Percentiles rank a stretch among this genome's conserved stretches.
Evolutionary conservation across 2,888 invertebrate species (phyloP).

Genomic region (Euspilapteryx auroguttella): DNA sequence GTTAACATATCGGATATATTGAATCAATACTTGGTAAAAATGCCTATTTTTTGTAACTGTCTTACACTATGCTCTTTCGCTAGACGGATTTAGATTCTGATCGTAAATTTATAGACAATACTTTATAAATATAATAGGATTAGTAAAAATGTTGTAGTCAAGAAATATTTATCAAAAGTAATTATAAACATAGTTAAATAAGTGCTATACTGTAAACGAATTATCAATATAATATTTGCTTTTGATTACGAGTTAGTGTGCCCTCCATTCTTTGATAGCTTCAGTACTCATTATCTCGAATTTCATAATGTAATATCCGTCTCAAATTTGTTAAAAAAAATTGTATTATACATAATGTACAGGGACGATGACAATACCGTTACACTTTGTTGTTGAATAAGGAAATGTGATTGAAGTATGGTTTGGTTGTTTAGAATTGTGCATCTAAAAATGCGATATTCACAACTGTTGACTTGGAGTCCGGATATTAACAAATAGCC

Average conservation of each 20-base stretch:
- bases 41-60: conserved; percentile 25
- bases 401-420: neutral
- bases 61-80: conserved; percentile 34
- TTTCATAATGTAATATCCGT: conserved; percentile 15
- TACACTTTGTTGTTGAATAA: conserved; percentile 11
- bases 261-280: too few species aligned
- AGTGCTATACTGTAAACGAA: conserved; percentile 2
- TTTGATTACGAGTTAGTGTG: too few species aligned
- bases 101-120: conserved; percentile 40
- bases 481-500: too few species aligned
- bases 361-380: conserved; percentile 54
- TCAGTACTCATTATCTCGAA: too few species aligned
- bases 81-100: conserved; percentile 24
- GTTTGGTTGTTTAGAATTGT: conserved; percentile 1
- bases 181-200: neutral
- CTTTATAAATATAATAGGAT: conserved; percentile 10
- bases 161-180: neutral
- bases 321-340: conserved; percentile 21
- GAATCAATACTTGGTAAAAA: conserved; percentile 36
- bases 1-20: conserved; percentile 48
- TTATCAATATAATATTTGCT: too few species aligned
- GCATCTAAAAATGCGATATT: too few species aligned
- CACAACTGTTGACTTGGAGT: too few species aligned
- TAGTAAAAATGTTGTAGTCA: neutral
- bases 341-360: conserved; percentile 18